These are phyloP conservation scores for Collichthys lucidus DNA, from an alignment of 2,113 vertebrate species.

Conservation along the genomic window DNA sequence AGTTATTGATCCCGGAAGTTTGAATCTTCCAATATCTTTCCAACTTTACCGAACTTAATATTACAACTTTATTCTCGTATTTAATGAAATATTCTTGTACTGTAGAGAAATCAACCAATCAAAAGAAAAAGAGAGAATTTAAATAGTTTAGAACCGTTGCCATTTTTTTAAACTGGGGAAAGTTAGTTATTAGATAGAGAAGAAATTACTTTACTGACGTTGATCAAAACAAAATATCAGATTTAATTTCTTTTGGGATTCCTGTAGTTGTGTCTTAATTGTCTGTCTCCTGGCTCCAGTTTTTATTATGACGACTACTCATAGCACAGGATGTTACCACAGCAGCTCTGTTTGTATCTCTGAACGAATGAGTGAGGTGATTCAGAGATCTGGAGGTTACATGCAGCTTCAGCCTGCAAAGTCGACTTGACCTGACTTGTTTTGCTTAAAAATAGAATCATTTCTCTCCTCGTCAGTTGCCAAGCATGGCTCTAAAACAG, in stretches of 20 bases:
- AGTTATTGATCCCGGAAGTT: too few species aligned
- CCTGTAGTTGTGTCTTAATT: too few species aligned
- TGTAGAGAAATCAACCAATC: neutral
- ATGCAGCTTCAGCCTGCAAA: neutral
- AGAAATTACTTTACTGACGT: neutral
- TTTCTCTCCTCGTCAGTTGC: too few species aligned
- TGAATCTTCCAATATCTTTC: too few species aligned
- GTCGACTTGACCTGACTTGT: neutral
- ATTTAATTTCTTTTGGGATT: conserved; percentile 18
- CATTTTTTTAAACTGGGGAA: too few species aligned
- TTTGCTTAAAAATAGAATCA: neutral
- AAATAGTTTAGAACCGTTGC: too few species aligned
- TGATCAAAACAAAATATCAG: neutral
- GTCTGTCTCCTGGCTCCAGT: neutral
- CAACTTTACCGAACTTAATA: too few species aligned
- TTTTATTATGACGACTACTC: neutral
- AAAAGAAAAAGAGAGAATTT: too few species aligned
- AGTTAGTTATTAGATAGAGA: neutral
- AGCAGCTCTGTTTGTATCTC: neutral
- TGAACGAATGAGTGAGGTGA: neutral
- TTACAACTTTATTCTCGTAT: too few species aligned
- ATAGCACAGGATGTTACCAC: too few species aligned
- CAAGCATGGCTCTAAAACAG: too few species aligned
- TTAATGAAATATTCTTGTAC: too few species aligned
- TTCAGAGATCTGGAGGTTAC: neutral